Conservation (phyloP, 2,113 vertebrate genomes). For the Cinclus cinclus region DNA sequence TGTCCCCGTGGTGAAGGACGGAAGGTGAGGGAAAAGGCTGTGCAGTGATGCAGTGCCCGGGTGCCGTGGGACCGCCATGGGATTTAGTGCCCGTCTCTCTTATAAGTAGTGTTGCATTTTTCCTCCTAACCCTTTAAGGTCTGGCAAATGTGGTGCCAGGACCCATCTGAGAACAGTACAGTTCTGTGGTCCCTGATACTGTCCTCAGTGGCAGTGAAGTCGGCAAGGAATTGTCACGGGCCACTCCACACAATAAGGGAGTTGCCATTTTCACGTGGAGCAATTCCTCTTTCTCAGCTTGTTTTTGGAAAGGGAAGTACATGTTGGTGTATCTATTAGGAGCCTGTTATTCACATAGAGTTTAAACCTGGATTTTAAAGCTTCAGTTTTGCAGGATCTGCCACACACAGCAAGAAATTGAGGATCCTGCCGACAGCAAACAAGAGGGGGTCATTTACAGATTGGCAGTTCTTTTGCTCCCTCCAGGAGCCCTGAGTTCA, state of each 20-base stretch:
- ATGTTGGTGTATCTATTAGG: background rate
- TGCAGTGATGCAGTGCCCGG: background rate
- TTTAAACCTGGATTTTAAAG: background rate
- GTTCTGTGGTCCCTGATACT: background rate
- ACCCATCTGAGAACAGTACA: background rate
- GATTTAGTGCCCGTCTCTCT: background rate
- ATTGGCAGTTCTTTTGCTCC: background rate
- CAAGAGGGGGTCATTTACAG: background rate
- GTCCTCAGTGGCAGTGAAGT: background rate
- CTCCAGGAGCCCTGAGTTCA: background rate
- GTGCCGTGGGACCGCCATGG: fast-evolving
- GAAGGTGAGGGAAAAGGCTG: background rate
- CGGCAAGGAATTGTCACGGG: fast-evolving
- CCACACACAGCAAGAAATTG: background rate
- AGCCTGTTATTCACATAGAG: fast-evolving
- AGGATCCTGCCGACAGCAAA: background rate
- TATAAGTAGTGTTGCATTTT: background rate
- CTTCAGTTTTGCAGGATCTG: background rate
- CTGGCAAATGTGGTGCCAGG: background rate
- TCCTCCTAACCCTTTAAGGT: background rate
- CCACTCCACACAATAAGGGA: too few relatives aligned
- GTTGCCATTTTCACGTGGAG: background rate
- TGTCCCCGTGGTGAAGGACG: background rate
- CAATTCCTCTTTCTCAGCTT: background rate
- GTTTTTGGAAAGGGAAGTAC: background rate